phyloP scores from a whole-genome alignment of 2,797 vertebrate genomes.

The Leontocebus nigricollis region DNA sequence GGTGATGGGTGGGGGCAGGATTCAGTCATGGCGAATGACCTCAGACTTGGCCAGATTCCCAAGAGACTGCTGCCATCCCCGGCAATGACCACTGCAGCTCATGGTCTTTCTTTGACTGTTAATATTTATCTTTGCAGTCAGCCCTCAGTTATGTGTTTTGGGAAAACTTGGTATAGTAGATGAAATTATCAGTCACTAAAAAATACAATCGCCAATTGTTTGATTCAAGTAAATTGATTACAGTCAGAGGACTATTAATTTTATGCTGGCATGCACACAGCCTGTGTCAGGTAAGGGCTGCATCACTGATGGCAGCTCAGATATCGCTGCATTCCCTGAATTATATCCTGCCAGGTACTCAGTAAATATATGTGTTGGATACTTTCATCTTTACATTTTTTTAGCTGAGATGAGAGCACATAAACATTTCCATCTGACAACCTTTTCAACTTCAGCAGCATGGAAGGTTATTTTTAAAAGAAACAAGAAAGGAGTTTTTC shows the following conservation, averaged over 20 bases:
- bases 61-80: conserved; percentile 44
- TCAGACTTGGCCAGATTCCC: background rate
- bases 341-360: conserved; percentile 73
- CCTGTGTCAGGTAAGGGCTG: conserved; percentile 74
- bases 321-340: conserved; percentile 77
- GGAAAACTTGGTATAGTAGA: conserved; percentile 80
- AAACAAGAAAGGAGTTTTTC: conserved; percentile 66
- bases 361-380: conserved; percentile 62
- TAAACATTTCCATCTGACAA: conserved; percentile 72
- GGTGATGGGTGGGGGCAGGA: background rate
- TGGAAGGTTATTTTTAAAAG: conserved; percentile 77
- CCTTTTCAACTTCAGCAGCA: conserved; percentile 66
- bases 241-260: conserved; percentile 80
- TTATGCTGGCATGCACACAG: conserved; percentile 73
- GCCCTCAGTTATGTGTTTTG: conserved; percentile 81
- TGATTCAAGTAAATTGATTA: conserved; percentile 83
- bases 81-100: conserved; percentile 37
- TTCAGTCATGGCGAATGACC: background rate
- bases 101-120: conserved; percentile 56
- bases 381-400: conserved; percentile 76
- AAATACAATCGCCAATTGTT: conserved; percentile 82
- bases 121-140: conserved; percentile 72
- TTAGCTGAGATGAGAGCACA: conserved; percentile 63
- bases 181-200: conserved; percentile 83
- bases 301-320: conserved; percentile 74